These are phyloP conservation scores for Meandrusa payeni DNA, from an alignment of 2,888 invertebrate genomes.

Conservation along the genomic window DNA sequence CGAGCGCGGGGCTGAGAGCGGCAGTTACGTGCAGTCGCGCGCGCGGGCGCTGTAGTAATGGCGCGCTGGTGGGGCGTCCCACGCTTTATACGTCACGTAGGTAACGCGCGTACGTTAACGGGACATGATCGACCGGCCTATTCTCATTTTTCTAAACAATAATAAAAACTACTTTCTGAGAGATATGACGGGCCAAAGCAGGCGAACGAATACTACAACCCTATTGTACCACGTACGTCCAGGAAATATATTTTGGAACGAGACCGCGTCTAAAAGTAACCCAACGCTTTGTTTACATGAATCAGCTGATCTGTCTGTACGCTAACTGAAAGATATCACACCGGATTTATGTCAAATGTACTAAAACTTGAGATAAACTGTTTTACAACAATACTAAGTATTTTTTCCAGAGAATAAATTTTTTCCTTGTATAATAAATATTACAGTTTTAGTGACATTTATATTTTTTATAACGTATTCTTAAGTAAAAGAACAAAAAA, in stretches of 20 bases:
- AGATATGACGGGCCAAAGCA: constrained; percentile 38
- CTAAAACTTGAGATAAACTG: too few relatives aligned
- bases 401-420: too few relatives aligned
- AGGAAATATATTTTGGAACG: constrained; percentile 13
- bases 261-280: constrained; percentile 9
- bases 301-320: constrained; percentile 52
- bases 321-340: constrained; percentile 4
- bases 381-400: too few relatives aligned
- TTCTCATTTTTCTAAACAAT: constrained; percentile 76
- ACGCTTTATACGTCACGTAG: constrained; percentile 76
- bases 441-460: too few relatives aligned
- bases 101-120: constrained; percentile 75
- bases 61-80: constrained; percentile 73
- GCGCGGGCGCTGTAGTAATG: constrained; percentile 77
- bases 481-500: too few relatives aligned
- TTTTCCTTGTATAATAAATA: too few relatives aligned
- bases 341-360: background rate
- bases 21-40: constrained; percentile 74
- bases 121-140: constrained; percentile 77
- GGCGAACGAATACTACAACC: constrained; percentile 24
- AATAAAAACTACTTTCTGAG: constrained; percentile 53
- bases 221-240: constrained; percentile 18
- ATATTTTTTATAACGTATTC: too few relatives aligned
- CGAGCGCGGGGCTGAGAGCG: constrained; percentile 63
- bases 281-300: constrained; percentile 58